A percentile compares a stretch with the other conserved stretches of the same genome.
phyloP scores from a whole-genome alignment of 64 coral and sea anemone genomes.

The Montipora capricornis region DNA sequence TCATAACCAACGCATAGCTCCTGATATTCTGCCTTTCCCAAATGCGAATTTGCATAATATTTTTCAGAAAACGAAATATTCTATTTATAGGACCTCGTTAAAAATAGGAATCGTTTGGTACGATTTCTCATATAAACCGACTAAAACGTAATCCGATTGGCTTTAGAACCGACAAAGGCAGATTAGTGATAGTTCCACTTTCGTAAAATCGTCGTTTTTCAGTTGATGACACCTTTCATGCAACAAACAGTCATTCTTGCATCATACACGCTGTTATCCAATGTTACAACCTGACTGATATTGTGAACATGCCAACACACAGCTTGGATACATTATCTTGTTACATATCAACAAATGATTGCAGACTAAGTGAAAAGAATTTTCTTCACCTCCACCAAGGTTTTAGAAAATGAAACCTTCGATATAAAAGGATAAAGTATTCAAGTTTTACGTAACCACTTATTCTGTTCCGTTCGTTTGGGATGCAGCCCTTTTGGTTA shows the following conservation, averaged over 20 bases:
- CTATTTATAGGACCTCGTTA: not conserved
- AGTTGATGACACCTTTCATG: not conserved
- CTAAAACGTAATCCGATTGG: not conserved
- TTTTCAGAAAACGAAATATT: not conserved
- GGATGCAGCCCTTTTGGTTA: too few species aligned
- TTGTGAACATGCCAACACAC: not conserved
- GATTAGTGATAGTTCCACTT: not conserved
- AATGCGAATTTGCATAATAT: not conserved
- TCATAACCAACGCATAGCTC: not conserved
- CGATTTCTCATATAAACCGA: not conserved
- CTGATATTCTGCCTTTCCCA: not conserved
- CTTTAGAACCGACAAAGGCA: not conserved
- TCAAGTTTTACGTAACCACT: too few species aligned
- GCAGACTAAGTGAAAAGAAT: too few species aligned
- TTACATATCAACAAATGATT: too few species aligned
- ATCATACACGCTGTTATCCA: not conserved
- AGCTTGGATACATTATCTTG: not conserved
- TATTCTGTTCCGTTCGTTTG: too few species aligned
- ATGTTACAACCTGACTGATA: not conserved
- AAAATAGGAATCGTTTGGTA: not conserved
- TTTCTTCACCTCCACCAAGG: too few species aligned
- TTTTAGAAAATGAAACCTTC: too few species aligned
- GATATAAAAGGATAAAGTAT: too few species aligned
- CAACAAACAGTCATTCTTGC: constrained; percentile 9
- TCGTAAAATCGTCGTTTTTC: not conserved